Evolutionary conservation across 2,888 invertebrate genomes (phyloP).

Genomic region (Arge pagana): DNA sequence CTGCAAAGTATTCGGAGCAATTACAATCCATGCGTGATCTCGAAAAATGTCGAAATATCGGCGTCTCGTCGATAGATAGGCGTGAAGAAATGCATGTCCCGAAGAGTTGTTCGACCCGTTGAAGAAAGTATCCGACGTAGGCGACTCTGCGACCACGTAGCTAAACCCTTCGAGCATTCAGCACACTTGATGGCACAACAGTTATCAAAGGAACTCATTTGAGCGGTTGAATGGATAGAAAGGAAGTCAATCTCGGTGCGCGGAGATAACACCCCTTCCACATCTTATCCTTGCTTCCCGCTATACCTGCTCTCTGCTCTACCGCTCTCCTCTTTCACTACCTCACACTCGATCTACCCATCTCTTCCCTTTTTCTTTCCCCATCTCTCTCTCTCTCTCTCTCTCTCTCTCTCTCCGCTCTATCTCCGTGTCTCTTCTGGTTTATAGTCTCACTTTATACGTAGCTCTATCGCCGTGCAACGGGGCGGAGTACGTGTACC

Average conservation of each 20-base stretch:
- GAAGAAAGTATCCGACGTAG: conserved; percentile 2
- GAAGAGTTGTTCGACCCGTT: background rate
- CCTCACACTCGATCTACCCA: conserved; percentile 11
- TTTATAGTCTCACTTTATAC: conserved; percentile 1
- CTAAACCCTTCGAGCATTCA: conserved; percentile 57
- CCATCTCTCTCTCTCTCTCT: conserved; percentile 1
- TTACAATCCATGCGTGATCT: too few species aligned
- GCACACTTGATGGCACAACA: conserved; percentile 58
- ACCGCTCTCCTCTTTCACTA: too few species aligned
- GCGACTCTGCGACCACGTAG: conserved; percentile 31
- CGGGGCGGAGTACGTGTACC: too few species aligned
- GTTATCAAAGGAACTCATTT: conserved; percentile 59
- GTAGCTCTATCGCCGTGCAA: too few species aligned
- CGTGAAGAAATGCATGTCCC: too few species aligned
- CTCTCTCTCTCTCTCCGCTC: background rate
- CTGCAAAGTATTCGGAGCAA: too few species aligned
- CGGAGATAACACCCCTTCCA: conserved; percentile 54
- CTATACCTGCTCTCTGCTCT: too few species aligned
- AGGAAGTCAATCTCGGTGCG: conserved; percentile 57
- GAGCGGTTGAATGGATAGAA: conserved; percentile 56
- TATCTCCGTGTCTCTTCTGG: conserved; percentile 8
- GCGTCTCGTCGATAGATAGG: too few species aligned
- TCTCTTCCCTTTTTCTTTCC: conserved; percentile 8
- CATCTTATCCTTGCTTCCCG: conserved; percentile 36
- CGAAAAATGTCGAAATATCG: too few species aligned